Base-by-base conservation (phyloP, 2,888 invertebrate species). In the Tyria jacobaeae region DNA sequence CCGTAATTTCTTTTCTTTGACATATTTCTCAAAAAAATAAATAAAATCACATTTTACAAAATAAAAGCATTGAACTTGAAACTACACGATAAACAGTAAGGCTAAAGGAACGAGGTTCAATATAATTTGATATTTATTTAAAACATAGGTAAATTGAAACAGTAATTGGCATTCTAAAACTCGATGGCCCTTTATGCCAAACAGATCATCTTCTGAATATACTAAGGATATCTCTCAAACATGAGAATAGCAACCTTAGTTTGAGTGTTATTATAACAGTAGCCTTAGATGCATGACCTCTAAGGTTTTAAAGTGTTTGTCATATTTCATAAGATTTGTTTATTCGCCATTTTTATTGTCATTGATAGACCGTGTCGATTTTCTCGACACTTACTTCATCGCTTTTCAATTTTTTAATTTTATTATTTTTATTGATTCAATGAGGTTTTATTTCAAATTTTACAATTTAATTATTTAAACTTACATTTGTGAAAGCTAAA, bases 191-290 rank as follows among this genome's bases (percentile, higher is more conserved):
- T 76, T 60, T 66, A 54, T 24, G 48, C 61, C 54, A 53, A 60
- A 51, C 41, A 59, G 60, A 53, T 57, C 53, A 35, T 35, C 31
- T 31, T 24, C 57, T 65, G 56, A 70, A 64, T 64, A 68, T 58
- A 53, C 54, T 58, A 55, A 65, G 61, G 57, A 59, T 52, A 58
- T 51, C 58, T 24, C 51, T n/a, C 65, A 35, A 47, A 58, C 49
- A 35, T 60, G 51, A 52, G 41, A 31, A 24, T 34, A 24, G 56
- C 61, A 67, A 75, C 69, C 73, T 78, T 57, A 64, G 59, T 67
- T 66, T 50, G 59, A 67, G 64, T 65, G 59, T 70, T 55, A 69
- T 62, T 66, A 62, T 54, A 39, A 61, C 57, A 54, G 25, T 49
- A 66, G 55, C 70, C 68, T 68, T 44, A 37, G 31, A 39, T 44